Percentiles rank a stretch among this genome's conserved stretches.
phyloP scores from a whole-genome alignment of 2,113 vertebrate species.

The Neotragus pygmaeus region DNA sequence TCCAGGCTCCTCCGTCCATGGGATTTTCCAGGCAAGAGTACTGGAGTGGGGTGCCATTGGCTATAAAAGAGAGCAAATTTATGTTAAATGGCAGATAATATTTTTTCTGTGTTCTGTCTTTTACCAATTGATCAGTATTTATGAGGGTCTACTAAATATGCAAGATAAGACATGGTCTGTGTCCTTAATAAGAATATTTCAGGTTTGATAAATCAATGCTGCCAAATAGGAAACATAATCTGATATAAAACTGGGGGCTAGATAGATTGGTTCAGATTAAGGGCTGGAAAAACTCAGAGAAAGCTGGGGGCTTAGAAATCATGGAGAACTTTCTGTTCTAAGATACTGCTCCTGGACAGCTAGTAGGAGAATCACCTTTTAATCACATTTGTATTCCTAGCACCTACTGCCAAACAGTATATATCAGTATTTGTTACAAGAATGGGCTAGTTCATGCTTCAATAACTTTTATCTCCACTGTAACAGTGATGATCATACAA shows the following conservation, averaged over 20 bases:
- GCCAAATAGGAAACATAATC: not conserved
- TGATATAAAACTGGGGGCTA: not conserved
- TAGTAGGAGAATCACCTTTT: not conserved
- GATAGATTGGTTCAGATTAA: not conserved
- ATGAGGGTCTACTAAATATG: not conserved
- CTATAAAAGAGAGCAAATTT: not conserved
- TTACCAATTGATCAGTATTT: not conserved
- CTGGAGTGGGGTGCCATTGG: too few relatives aligned
- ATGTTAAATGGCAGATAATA: not conserved
- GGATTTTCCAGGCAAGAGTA: too few relatives aligned
- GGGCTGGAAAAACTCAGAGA: not conserved
- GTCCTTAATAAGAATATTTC: constrained; percentile 21
- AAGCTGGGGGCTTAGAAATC: not conserved
- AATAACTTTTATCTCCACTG: not conserved
- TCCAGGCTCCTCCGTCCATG: too few relatives aligned
- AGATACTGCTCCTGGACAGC: not conserved
- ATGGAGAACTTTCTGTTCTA: not conserved
- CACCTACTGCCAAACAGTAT: not conserved
- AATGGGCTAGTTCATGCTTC: not conserved
- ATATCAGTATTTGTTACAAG: not conserved
- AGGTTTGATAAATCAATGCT: not conserved
- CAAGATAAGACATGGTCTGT: not conserved
- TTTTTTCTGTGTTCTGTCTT: constrained; percentile 14
- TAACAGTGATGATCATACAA: not conserved
- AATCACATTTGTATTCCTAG: not conserved